Conservation (phyloP, 2,797 vertebrate species). For the Lagocephalus sceleratus region DNA sequence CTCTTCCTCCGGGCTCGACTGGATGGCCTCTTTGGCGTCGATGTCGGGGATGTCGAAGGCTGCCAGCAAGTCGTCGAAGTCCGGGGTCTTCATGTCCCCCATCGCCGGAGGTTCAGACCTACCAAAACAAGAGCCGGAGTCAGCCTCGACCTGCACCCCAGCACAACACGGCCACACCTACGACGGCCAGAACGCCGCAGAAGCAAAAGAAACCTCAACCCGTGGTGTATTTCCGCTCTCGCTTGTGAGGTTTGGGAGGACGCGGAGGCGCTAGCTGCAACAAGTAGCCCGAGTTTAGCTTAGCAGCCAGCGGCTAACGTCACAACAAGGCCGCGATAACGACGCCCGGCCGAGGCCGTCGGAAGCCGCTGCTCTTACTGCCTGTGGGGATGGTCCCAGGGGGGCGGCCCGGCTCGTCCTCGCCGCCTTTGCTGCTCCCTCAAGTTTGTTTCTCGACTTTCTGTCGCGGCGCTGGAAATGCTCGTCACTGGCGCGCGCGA, state of each 20-base stretch:
- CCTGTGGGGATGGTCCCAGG: accelerated
- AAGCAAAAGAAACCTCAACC: no score
- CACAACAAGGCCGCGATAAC: background rate
- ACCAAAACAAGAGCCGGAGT: constrained; percentile 2
- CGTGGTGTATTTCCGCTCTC: no score
- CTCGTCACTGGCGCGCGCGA: constrained; percentile 55
- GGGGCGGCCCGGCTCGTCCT: no score
- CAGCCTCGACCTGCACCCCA: background rate
- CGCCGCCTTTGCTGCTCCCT: no score
- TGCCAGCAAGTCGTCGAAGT: constrained; percentile 95
- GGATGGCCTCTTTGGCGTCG: constrained; percentile 93
- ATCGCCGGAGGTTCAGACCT: constrained; percentile 78
- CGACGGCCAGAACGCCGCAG: no score
- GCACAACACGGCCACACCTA: background rate
- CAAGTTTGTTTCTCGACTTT: constrained; percentile 61
- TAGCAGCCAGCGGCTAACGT: constrained; percentile 26
- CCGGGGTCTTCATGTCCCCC: constrained; percentile 99
- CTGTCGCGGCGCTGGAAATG: constrained; percentile 40
- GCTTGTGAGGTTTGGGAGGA: no score
- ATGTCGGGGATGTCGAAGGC: constrained; percentile 98
- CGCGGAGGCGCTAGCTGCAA: constrained; percentile 34
- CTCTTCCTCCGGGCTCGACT: constrained; percentile 82
- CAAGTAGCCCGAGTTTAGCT: constrained; percentile 52
- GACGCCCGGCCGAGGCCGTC: background rate
- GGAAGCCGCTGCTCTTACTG: accelerated